Evolutionary conservation across 2,113 vertebrate species (phyloP).

Genomic region (Pteropus alecto): DNA sequence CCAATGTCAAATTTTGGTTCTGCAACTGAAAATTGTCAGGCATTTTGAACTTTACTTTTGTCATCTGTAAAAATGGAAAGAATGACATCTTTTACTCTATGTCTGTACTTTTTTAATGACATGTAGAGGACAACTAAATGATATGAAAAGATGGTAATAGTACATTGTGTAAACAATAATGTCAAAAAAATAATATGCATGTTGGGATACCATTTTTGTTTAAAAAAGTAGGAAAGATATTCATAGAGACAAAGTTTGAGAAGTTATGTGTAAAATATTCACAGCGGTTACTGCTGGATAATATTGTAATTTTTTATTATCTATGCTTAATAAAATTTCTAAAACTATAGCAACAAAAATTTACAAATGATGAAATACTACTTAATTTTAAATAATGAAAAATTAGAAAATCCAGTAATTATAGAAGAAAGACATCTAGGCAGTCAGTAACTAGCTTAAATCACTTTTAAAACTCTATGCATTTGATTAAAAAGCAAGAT

Average conservation of each 20-base stretch:
- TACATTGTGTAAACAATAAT: neutral
- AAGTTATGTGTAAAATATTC: conserved; percentile 3
- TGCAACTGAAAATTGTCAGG: neutral
- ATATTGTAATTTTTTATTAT: neutral
- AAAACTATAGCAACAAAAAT: neutral
- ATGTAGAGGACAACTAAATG: neutral
- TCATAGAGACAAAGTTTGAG: neutral
- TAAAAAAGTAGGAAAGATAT: neutral
- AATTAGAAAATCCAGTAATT: neutral
- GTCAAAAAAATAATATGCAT: neutral
- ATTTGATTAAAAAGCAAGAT: neutral
- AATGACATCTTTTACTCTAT: neutral
- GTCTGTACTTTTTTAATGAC: neutral
- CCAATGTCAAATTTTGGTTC: neutral
- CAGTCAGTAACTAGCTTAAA: neutral
- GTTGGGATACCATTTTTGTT: neutral
- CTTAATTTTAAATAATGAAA: neutral
- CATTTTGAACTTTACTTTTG: neutral
- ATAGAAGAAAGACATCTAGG: neutral
- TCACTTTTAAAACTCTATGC: neutral
- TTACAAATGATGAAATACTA: neutral
- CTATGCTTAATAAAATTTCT: conserved; percentile 1
- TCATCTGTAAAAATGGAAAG: neutral
- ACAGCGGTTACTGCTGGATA: neutral
- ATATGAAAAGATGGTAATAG: neutral